Evolutionary conservation across 2,797 vertebrate genomes (phyloP), one percentile per base, ranked within the genome.

Genomic region (Schizopygopsis pylzovi): DNA sequence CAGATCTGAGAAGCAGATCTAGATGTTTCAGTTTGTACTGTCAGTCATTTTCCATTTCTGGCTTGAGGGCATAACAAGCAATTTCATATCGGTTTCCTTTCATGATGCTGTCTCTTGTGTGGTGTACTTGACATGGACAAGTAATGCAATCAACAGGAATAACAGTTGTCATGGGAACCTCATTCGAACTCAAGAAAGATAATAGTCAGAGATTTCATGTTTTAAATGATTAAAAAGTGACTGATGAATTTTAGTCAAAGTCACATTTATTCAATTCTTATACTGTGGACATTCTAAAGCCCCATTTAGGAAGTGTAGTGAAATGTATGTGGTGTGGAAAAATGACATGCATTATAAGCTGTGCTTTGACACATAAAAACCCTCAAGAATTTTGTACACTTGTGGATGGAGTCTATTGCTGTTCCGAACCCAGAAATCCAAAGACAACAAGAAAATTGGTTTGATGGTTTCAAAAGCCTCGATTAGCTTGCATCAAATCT

Each of bases 111-210:
- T 79, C 67, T 71, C 52, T 37, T 85, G 76, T 79, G 25, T 71
- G 47, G 39, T 41, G 41, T 47, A 39, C 76, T 45, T 85, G 25
- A 79, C 13, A 6, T 37, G 39, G 52, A 61, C 20, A 4, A 79
- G 76, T 78, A 78, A 84, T 45, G 18, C 65, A 85, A 71, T 79
- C 49, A 85, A 33, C 2, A 65, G 15, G 45, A 84, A 68, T 28
- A 84, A 84, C 65, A 72, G 83, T 85, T 85, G 83, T 79, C 39
- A 71, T 79, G 65, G 83, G 52, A 79, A 85, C 83, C 37, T 59
- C 39, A 71, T 54, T 59, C 5, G 6, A 79, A 68, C 18, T 79
- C 18, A 70, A 84, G 47, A 78, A 77, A 45, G 59, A 67, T 54
- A 37, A 70, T 45, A 39, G 13, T 77, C 56, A 49, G 52, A 63